A percentile compares a stretch with the other conserved stretches of the same genome.
Evolutionary conservation across 2,888 invertebrate species (phyloP).

Genomic region (Dione vanillae): DNA sequence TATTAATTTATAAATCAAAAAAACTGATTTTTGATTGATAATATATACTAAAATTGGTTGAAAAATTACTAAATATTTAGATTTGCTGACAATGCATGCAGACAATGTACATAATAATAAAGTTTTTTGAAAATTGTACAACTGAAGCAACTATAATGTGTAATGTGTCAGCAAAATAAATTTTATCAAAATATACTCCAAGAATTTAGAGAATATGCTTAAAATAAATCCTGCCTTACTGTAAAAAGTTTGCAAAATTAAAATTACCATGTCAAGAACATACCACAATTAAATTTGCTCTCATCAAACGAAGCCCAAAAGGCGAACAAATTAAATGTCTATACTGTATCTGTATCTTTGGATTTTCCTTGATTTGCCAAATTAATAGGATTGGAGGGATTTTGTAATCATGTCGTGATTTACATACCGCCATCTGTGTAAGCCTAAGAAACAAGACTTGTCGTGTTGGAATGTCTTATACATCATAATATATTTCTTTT

Average conservation of each 20-base stretch:
- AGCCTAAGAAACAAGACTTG: neutral
- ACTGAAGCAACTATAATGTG: no score
- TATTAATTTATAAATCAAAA: no score
- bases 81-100: no score
- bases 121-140: no score
- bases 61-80: no score
- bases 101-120: no score
- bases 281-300: constrained; percentile 65
- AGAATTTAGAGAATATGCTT: neutral
- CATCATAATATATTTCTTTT: neutral
- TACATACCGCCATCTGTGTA: constrained; percentile 4
- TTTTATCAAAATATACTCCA: neutral
- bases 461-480: neutral
- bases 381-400: constrained; percentile 22
- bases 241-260: constrained; percentile 35
- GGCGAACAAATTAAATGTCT: constrained; percentile 56
- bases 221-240: neutral
- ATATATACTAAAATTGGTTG: no score
- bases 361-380: constrained; percentile 31
- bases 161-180: no score
- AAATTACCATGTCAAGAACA: constrained; percentile 55
- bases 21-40: no score
- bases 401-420: constrained; percentile 14
- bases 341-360: constrained; percentile 53
- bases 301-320: constrained; percentile 55